Base-by-base conservation (phyloP, 2,888 invertebrate species). In the Zygaena filipendulae region DNA sequence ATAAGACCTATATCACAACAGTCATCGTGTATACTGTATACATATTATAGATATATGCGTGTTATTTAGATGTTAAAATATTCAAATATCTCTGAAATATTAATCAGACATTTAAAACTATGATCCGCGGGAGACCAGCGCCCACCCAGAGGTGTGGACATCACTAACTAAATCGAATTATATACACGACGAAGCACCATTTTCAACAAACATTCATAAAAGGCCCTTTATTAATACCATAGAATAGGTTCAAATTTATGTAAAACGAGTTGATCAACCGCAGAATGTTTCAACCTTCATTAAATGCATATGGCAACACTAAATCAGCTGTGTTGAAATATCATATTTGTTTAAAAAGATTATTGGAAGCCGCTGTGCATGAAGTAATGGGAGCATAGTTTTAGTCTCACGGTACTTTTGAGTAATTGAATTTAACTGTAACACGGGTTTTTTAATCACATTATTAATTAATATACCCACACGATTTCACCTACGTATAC, bases 81-180 rank as follows among this genome's bases (percentile, higher is more conserved):
- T n/a, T n/a, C n/a, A n/a, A n/a, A n/a, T n/a, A n/a, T n/a, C n/a
- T n/a, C n/a, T n/a, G n/a, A n/a, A n/a, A n/a, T n/a, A n/a, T n/a
- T n/a, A n/a, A n/a, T n/a, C n/a, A n/a, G n/a, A 47, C 50, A 51
- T 66, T 64, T 53, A 49, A 56, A 59, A 48, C 54, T 63, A 59
- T 68, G 64, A 66, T 69, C 55, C 54, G 71, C 72, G 64, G 72
- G 71, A 57, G 69, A 49, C 58, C 69, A 53, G 51, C 54, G 68
- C 61, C 74, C 75, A 75, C 75, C 75, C 77, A 72, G 60, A 71
- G 72, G 68, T 68, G 68, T 68, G 59, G 70, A 71, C 71, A 64
- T 59, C 47, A 62, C 51, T 42, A 52, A 66, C 62, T 54, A 71
- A 69, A 71, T 70, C 70, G 59, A 71, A 71, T 70, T 70, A 70